Conservation (phyloP, 2,797 vertebrate species). For the Cottoperca gobio region DNA sequence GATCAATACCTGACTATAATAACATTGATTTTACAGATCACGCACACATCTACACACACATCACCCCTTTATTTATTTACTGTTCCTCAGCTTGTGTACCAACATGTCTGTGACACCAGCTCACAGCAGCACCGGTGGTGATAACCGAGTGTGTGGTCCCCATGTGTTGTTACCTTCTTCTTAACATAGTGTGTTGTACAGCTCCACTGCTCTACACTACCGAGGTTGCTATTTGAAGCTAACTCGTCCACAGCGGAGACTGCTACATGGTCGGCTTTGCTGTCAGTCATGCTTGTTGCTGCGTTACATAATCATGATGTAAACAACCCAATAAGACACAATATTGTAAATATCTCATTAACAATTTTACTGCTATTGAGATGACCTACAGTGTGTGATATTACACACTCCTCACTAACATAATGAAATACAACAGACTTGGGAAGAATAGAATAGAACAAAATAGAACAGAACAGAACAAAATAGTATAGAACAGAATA, state of each 20-base stretch:
- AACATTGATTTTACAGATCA: constrained; percentile 27
- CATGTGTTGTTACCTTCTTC: background rate
- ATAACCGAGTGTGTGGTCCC: no score
- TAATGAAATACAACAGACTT: background rate
- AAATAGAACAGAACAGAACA: background rate
- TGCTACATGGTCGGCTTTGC: background rate
- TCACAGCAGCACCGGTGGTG: background rate
- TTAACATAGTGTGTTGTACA: background rate
- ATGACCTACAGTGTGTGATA: background rate
- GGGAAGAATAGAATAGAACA: background rate
- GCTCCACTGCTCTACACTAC: background rate
- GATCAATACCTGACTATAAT: constrained; percentile 38
- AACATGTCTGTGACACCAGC: background rate
- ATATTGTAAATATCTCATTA: background rate
- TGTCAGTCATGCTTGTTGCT: background rate
- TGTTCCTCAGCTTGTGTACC: background rate
- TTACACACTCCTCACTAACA: background rate
- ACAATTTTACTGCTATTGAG: background rate
- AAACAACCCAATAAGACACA: background rate
- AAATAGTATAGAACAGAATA: background rate
- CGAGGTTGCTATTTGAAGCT: background rate
- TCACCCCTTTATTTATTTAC: background rate
- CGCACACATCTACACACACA: constrained; percentile 7
- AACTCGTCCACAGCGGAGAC: background rate
- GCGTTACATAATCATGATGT: background rate